Percentiles rank a stretch among this genome's conserved stretches.
These are phyloP conservation scores for Amphiura filiformis DNA, from an alignment of 35 echinoderm and acorn worm species.

Conservation along the genomic window DNA sequence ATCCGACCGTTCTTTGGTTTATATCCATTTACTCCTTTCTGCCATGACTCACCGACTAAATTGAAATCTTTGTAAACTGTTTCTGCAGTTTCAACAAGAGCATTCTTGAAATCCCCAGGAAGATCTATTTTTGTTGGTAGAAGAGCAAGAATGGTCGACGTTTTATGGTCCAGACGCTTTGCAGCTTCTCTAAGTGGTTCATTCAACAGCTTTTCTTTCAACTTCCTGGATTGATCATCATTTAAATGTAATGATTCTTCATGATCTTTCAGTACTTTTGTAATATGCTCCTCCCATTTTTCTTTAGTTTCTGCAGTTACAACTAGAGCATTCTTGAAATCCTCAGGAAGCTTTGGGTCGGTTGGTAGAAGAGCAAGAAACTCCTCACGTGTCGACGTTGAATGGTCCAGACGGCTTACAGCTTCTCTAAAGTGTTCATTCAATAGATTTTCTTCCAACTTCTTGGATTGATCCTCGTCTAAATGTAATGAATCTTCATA, in stretches of 20 bases:
- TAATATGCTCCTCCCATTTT: constrained; percentile 8
- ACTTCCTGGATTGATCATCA: not conserved
- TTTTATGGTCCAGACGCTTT: too few species aligned
- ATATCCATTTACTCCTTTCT: not conserved
- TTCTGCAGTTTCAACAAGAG: too few species aligned
- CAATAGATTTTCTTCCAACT: not conserved
- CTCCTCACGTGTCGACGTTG: not conserved
- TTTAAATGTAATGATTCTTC: not conserved
- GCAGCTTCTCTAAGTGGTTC: too few species aligned
- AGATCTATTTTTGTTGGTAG: too few species aligned
- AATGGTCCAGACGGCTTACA: not conserved
- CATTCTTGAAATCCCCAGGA: too few species aligned
- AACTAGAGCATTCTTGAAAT: not conserved
- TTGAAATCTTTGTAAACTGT: too few species aligned
- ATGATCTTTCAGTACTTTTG: not conserved
- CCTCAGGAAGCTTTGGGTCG: not conserved
- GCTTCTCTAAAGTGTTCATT: constrained; percentile 3
- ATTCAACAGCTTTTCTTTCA: too few species aligned
- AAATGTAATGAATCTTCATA: not conserved
- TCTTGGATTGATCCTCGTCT: not conserved
- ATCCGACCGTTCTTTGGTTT: not conserved
- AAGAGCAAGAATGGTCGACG: too few species aligned
- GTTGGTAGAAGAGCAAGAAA: not conserved
- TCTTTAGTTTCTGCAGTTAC: not conserved
- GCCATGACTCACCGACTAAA: not conserved